Percentiles rank a stretch among this genome's conserved stretches.
These are phyloP conservation scores for Ariolimax columbianus DNA, from an alignment of 2,888 invertebrate genomes.

Conservation along the genomic window DNA sequence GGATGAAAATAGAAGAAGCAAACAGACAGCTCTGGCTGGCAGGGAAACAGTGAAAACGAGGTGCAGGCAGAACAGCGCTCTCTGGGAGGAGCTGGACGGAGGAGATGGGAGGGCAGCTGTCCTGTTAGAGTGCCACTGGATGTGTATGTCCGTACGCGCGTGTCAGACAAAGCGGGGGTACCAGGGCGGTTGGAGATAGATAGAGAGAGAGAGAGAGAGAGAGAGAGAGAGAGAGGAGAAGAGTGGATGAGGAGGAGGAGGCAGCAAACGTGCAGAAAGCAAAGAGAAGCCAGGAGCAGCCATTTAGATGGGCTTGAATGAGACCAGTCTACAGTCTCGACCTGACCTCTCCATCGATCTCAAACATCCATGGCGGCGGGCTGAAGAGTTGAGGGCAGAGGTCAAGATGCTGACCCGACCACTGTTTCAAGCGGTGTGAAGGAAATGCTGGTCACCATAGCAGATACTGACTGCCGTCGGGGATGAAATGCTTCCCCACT, in stretches of 20 bases:
- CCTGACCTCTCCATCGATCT: too few species aligned
- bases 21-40: not conserved
- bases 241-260: not conserved
- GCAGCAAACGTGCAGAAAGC: not conserved
- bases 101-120: not conserved
- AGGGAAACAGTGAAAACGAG: not conserved
- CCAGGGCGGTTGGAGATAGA: not conserved
- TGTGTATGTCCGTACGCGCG: not conserved
- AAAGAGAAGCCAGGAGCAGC: not conserved
- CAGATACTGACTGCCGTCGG: too few species aligned
- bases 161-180: not conserved
- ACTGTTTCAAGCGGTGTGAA: too few species aligned
- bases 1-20: conserved; percentile 10
- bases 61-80: not conserved
- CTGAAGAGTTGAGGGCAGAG: too few species aligned
- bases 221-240: not conserved
- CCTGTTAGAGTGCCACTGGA: not conserved
- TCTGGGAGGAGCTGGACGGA: not conserved
- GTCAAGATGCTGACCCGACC: too few species aligned
- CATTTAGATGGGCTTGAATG: too few species aligned
- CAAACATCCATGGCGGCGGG: too few species aligned
- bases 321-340: too few species aligned
- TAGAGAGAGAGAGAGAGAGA: conserved; percentile 16
- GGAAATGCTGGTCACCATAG: too few species aligned
- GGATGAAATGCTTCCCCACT: too few species aligned